Base-by-base conservation (phyloP, 2,888 invertebrate species). In the Scaptomyza caliginosa region DNA sequence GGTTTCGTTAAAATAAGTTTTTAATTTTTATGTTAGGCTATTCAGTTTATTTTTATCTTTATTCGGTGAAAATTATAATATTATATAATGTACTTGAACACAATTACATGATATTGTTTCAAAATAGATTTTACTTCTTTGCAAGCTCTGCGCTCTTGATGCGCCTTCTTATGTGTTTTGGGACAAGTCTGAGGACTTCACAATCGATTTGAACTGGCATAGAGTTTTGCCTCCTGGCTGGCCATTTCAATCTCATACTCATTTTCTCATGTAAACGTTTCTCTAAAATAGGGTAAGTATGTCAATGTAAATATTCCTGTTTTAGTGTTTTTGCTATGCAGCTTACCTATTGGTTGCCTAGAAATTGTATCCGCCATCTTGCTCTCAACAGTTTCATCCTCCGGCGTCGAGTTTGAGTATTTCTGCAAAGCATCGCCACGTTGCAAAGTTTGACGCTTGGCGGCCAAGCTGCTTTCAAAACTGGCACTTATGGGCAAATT, bases 141-240 rank as follows among this genome's bases (percentile, higher is more conserved):
- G 59, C 74, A 23, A 64, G 65, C 39, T 89, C 90, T 23, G 91
- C 91, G 49, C 91, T 91, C 66, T 83, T 87, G 1, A 90, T 84
- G 16, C 90, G 88, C 59, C 89, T 91, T 40, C 89, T 77, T 78
- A 89, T 82, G 32, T 91, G 90, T 48, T 91, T 91, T 6, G 91
- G 91, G 4, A 91, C 73, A 34, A 90, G 83, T 40, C 91, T 82
- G 38, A 91, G 89, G 16, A 91, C 75, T 67, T 91, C 90, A 28
- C 89, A 89, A 52, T 91, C 91, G 28, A 91, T 91, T 88, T 91
- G 91, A 0, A 91, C 91, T 2, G 91, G 91, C 91, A 91, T 91
- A 10, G 91, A 90, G 34, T 90, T 88, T 63, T 91, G 91, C 42
- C 91, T 79, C 49, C 83, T 63, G 13, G 84, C 76, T 4, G 88